A percentile compares a stretch with the other conserved stretches of the same genome.
Conservation (phyloP, 2,888 invertebrate genomes). For the Metacarcinus magister region DNA sequence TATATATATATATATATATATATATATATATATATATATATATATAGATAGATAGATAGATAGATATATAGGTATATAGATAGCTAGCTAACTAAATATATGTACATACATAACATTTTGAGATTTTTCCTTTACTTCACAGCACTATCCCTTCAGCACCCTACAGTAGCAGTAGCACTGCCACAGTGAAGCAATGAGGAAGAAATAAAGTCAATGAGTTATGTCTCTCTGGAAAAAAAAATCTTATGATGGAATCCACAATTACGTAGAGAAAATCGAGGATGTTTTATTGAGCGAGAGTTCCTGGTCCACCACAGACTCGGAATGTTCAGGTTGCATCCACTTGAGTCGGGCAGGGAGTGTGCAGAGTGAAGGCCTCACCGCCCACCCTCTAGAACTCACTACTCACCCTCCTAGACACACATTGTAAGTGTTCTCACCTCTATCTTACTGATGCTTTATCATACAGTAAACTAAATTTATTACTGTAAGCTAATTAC, state of each 20-base stretch:
- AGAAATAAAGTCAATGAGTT: conserved; percentile 26
- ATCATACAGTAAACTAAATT: neutral
- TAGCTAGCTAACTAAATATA: neutral
- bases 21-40: neutral
- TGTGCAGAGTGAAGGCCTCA: conserved; percentile 70
- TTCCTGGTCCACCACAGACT: conserved; percentile 82
- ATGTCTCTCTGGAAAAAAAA: conserved; percentile 81
- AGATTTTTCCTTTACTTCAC: neutral
- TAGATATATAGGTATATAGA: neutral
- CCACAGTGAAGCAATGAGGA: neutral
- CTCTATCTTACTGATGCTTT: neutral
- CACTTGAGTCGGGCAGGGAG: conserved; percentile 79
- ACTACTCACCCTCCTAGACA: conserved; percentile 69
- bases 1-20: neutral
- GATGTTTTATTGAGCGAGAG: conserved; percentile 82
- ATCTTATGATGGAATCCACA: conserved; percentile 81
- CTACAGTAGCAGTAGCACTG: conserved; percentile 3
- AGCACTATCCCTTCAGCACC: conserved; percentile 15
- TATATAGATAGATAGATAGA: neutral
- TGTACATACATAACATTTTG: neutral
- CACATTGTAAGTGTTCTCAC: conserved; percentile 70
- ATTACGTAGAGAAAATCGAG: conserved; percentile 81
- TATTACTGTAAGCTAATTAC: neutral
- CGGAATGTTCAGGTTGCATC: conserved; percentile 81
- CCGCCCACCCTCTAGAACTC: conserved; percentile 67